Conservation (phyloP, 2,113 vertebrate genomes). For the Ptilonorhynchus violaceus region DNA sequence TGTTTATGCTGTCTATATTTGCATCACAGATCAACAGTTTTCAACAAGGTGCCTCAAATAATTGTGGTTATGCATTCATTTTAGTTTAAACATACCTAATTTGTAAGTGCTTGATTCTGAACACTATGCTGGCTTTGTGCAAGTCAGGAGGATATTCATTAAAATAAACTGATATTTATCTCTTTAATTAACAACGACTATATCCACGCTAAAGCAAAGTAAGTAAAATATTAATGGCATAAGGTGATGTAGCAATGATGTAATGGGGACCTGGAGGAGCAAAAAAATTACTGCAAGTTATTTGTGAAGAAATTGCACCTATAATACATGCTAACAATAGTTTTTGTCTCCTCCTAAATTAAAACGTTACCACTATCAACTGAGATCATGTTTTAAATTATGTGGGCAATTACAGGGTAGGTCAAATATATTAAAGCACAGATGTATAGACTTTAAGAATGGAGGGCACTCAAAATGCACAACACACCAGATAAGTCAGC, state of each 20-base stretch:
- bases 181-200: not conserved
- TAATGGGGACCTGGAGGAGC: not conserved
- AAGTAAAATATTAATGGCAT: not conserved
- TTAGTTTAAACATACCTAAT: not conserved
- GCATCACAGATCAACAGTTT: not conserved
- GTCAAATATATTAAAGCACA: not conserved
- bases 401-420: not conserved
- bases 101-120: not conserved
- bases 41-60: not conserved
- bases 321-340: not conserved
- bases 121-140: not conserved
- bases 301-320: not conserved
- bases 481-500: not conserved
- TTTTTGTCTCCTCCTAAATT: not conserved
- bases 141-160: not conserved
- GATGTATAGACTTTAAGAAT: not conserved
- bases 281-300: not conserved
- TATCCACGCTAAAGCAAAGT: not conserved
- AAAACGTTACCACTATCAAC: not conserved
- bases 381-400: not conserved
- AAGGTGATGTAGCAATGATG: not conserved
- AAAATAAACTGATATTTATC: not conserved
- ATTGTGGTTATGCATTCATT: not conserved
- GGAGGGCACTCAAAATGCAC: not conserved
- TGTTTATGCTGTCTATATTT: not conserved